Evolutionary conservation across 2,797 vertebrate genomes (phyloP), one percentile per base, ranked within the genome.

Genomic region (Rhynchonycteris naso): DNA sequence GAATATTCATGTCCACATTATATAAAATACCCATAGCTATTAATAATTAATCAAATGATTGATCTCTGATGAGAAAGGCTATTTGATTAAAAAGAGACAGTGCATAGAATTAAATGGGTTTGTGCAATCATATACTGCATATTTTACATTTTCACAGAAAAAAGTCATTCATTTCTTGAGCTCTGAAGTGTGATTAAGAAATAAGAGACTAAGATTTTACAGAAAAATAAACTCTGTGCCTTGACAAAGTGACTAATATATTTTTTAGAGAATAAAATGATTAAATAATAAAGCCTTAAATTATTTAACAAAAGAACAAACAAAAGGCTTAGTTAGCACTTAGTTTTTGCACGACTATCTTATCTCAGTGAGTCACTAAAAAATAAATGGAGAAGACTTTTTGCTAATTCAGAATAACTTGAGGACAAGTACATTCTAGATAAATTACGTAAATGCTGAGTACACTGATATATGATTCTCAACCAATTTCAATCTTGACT

Each of bases 261-360:
- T 65, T 89, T 66, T 66, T 82, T 75, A 90, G 58, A 78, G 11
- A 69, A n/a, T 65, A 88, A 95, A 74, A 90, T 56, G 59, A 79
- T 85, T 90, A 93, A 79, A 88, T 88, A 86, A 94, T 81, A 91
- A 94, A 95, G 24, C 26, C 59, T 91, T 93, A 95, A 90, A 82
- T 93, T 38, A 88, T 80, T 79, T 54, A 87, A 94, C 43, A 87
- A 8, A 79, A 30, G 47, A 81, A 35, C 14, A 93, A 93, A 88
- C 63, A 74, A 95, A 84, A 90, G 28, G 1, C 78, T 76, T 33
- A n/a, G n/a, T 76, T 33, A n/a, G n/a, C 11, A 65, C 95, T 90
- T 94, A 83, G 80, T 71, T 96, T 88, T 47, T 94, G 52, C 26
- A 61, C 30, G 63, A 90, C 43, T 85, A 75, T 19, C 35, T 54